Evolutionary conservation across 2,888 invertebrate species (phyloP).

Genomic region (Polylopha cassiicola): DNA sequence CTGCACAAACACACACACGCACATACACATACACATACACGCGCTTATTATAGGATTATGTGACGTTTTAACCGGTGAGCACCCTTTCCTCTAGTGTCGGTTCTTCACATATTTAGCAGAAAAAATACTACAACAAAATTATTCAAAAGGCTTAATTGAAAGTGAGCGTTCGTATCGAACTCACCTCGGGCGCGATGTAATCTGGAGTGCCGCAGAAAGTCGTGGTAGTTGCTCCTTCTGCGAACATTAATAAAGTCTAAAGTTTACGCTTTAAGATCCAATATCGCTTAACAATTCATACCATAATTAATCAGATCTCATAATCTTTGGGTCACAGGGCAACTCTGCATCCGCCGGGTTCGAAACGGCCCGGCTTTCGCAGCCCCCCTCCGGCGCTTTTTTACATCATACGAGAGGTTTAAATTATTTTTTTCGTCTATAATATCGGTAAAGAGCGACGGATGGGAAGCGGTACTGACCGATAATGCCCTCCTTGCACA

Average conservation of each 20-base stretch:
- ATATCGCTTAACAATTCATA: conserved; percentile 2
- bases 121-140: no score
- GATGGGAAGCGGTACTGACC: conserved; percentile 49
- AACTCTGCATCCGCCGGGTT: conserved; percentile 23
- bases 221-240: conserved; percentile 91
- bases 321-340: conserved; percentile 33
- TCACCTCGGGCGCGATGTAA: conserved; percentile 97
- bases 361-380: conserved; percentile 14
- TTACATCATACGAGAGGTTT: conserved; percentile 28
- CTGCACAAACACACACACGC: conserved; percentile 34
- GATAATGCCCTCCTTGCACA: conserved; percentile 97
- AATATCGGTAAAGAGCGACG: no score
- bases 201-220: conserved; percentile 99
- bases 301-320: conserved; percentile 37
- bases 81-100: no score
- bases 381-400: conserved; percentile 30
- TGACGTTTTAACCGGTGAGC: no score
- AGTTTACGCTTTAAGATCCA: conserved; percentile 1
- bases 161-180: conserved; percentile 28
- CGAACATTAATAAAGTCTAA: conserved; percentile 24
- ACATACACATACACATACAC: background rate
- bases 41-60: background rate
- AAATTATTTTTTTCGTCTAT: no score
- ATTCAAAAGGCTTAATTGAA: no score
- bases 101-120: no score